These are phyloP conservation scores for Turritopsis dohrnii DNA, from an alignment of 30 jellyfish, hydroid and myxozoan genomes.

Conservation along the genomic window DNA sequence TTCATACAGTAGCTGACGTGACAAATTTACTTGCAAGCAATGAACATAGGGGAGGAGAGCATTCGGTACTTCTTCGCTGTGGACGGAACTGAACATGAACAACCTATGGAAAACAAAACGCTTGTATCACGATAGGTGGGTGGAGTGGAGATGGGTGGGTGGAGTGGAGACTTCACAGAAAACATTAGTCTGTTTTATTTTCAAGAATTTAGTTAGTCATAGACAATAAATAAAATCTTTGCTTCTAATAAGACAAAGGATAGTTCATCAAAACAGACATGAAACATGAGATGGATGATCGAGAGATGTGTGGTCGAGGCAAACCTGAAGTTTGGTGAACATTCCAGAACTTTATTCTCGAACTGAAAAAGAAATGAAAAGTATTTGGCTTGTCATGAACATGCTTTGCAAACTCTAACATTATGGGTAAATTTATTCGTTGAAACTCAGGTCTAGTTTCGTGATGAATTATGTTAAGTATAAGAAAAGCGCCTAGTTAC, in stretches of 20 bases:
- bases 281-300: too few relatives aligned
- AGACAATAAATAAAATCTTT: too few relatives aligned
- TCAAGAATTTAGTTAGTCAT: too few relatives aligned
- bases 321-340: slow-evolving; percentile 78
- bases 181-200: too few relatives aligned
- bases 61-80: slow-evolving; percentile 47
- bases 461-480: not conserved
- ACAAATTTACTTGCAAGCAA: slow-evolving; percentile 55
- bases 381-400: too few relatives aligned
- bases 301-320: not conserved
- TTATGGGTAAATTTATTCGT: too few relatives aligned
- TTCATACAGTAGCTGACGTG: slow-evolving; percentile 62
- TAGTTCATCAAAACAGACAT: too few relatives aligned
- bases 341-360: slow-evolving; percentile 67
- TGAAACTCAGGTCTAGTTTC: not conserved
- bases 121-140: too few relatives aligned
- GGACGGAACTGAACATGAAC: slow-evolving; percentile 45
- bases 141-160: not conserved
- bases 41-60: slow-evolving; percentile 60
- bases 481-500: not conserved
- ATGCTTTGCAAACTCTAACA: too few relatives aligned
- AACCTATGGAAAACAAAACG: slow-evolving; percentile 33
- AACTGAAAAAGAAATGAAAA: slow-evolving; percentile 33
- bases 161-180: not conserved
- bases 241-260: too few relatives aligned